Percentiles rank a stretch among this genome's conserved stretches.
Conservation (phyloP, 2,888 invertebrate species). For the Erebia aethiops region DNA sequence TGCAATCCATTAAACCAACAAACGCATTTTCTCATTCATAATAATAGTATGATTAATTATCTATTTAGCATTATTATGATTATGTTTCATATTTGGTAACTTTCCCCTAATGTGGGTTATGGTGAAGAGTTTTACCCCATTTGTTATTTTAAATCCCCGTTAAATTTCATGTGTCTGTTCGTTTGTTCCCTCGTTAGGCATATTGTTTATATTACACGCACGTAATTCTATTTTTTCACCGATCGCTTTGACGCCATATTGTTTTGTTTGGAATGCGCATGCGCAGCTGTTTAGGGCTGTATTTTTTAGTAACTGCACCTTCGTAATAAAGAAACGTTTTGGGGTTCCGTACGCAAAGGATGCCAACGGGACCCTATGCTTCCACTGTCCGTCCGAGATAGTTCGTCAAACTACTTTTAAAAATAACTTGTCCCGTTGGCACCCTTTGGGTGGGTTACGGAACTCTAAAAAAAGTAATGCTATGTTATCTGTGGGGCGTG, state of each 20-base stretch:
- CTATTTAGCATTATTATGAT: no score
- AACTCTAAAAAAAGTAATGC: no score
- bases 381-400: neutral
- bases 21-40: no score
- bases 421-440: neutral
- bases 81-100: neutral
- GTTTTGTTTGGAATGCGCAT: slow-evolving; percentile 15
- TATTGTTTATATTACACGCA: slow-evolving; percentile 8
- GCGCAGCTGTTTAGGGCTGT: slow-evolving; percentile 8
- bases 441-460: no score
- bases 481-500: no score
- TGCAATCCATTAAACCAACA: no score
- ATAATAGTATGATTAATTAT: neutral
- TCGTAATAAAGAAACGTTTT: neutral
- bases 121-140: slow-evolving; percentile 1
- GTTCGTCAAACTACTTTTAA: neutral
- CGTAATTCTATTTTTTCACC: slow-evolving; percentile 17
- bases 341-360: no score
- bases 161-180: neutral
- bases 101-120: neutral
- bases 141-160: slow-evolving; percentile 15
- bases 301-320: slow-evolving; percentile 9
- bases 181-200: neutral
- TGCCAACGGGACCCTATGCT: no score
- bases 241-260: slow-evolving; percentile 15